These are phyloP conservation scores for Hirundichthys speculiger DNA, from an alignment of 2,113 vertebrate species.

Conservation along the genomic window DNA sequence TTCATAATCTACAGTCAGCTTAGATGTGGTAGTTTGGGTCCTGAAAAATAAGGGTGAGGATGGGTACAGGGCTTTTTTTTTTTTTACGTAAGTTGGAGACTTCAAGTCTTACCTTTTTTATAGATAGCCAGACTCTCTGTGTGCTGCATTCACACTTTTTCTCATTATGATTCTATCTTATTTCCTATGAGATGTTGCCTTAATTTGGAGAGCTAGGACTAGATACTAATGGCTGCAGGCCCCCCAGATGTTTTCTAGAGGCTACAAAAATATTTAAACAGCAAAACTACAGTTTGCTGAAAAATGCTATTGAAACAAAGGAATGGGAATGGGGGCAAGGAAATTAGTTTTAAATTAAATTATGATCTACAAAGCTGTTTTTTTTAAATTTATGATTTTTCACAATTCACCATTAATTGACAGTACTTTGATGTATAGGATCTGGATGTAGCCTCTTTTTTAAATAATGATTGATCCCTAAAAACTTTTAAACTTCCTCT, in stretches of 20 bases:
- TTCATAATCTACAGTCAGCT: conserved; percentile 25
- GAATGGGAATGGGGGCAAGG: no score
- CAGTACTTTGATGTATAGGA: no score
- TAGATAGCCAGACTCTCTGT: conserved; percentile 16
- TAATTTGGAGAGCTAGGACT: conserved; percentile 20
- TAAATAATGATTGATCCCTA: no score
- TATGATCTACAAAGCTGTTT: no score
- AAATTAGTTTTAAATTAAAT: no score
- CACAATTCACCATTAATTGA: no score
- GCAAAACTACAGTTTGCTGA: no score
- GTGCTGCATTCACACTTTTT: conserved; percentile 2
- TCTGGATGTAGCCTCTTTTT: no score
- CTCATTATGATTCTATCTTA: conserved; percentile 22
- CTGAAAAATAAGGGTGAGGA: conserved; percentile 5
- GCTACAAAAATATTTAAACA: conserved; percentile 23
- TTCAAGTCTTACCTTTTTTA: neutral
- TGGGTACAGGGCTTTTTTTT: neutral
- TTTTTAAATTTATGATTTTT: no score
- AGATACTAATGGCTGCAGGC: conserved; percentile 35
- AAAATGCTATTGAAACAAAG: no score
- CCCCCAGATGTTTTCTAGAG: neutral
- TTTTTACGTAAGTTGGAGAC: neutral
- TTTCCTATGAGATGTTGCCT: conserved; percentile 32
- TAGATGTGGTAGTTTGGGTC: conserved; percentile 30
- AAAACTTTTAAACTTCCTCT: no score